Percentiles rank a stretch among this genome's conserved stretches.
Conservation (phyloP, 2,113 vertebrate genomes). For the Cervus canadensis region DNA sequence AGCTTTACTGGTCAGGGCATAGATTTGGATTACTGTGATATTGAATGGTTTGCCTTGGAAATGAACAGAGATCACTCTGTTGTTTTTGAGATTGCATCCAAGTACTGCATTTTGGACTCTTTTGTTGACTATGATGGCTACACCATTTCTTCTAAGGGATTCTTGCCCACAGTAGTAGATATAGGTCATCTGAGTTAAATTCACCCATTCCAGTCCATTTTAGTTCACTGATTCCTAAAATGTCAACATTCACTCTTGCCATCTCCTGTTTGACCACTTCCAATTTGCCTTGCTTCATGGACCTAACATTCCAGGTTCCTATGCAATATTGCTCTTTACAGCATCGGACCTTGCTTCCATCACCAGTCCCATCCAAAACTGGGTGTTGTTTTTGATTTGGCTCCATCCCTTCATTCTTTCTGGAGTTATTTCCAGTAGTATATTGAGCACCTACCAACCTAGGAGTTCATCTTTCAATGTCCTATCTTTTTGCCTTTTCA, state of each 20-base stretch:
- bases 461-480: background rate
- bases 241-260: background rate
- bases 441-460: background rate
- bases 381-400: background rate
- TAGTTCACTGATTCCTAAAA: background rate
- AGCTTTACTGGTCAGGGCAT: background rate
- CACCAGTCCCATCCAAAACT: background rate
- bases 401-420: background rate
- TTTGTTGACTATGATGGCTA: background rate
- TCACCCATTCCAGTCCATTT: background rate
- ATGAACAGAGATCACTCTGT: background rate
- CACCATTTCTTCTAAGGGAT: background rate
- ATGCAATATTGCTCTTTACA: background rate
- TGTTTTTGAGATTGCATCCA: background rate
- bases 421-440: background rate
- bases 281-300: background rate
- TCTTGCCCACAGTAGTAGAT: background rate
- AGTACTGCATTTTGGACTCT: background rate
- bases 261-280: background rate
- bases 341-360: background rate
- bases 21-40: background rate
- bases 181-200: background rate
- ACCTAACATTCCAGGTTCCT: background rate
- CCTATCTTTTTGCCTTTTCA: background rate
- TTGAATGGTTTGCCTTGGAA: background rate